Conservation (phyloP, 2,888 invertebrate genomes). For the Epiblema foenella region DNA sequence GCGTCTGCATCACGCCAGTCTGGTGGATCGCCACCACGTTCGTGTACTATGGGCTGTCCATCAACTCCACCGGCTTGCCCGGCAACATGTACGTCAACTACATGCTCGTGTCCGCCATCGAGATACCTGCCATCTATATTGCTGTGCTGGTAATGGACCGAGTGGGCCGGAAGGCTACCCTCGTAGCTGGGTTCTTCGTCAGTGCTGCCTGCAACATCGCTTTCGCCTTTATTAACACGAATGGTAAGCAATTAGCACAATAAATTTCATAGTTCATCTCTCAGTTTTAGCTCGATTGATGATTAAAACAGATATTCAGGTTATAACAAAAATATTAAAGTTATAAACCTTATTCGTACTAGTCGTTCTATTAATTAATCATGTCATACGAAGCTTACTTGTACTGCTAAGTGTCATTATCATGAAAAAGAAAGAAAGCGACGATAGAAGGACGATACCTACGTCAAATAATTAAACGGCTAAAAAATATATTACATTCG, state of each 20-base stretch:
- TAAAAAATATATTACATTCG: no score
- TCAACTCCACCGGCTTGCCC: constrained; percentile 89
- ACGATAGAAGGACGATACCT: no score
- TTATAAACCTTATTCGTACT: no score
- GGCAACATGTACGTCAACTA: constrained; percentile 90
- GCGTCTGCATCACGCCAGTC: constrained; percentile 87
- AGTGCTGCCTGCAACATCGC: constrained; percentile 81
- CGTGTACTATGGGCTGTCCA: constrained; percentile 91
- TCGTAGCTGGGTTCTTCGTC: constrained; percentile 84
- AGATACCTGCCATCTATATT: constrained; percentile 88
- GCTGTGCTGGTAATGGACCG: constrained; percentile 86
- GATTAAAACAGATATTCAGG: no score
- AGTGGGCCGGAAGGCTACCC: constrained; percentile 86
- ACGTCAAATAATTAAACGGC: no score
- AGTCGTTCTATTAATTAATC: no score
- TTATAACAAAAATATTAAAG: no score
- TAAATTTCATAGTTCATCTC: neutral
- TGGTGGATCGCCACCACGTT: constrained; percentile 92
- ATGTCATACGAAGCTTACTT: no score
- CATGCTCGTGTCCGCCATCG: constrained; percentile 86
- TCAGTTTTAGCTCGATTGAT: no score
- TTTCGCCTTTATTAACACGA: constrained; percentile 77
- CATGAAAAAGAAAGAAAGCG: no score
- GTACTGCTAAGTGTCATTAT: no score
- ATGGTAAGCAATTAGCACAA: no score